A percentile compares a stretch with the other conserved stretches of the same genome.
Evolutionary conservation across 1,140 invertebrate genomes (phyloP).

Genomic region (Halotydeus destructor): DNA sequence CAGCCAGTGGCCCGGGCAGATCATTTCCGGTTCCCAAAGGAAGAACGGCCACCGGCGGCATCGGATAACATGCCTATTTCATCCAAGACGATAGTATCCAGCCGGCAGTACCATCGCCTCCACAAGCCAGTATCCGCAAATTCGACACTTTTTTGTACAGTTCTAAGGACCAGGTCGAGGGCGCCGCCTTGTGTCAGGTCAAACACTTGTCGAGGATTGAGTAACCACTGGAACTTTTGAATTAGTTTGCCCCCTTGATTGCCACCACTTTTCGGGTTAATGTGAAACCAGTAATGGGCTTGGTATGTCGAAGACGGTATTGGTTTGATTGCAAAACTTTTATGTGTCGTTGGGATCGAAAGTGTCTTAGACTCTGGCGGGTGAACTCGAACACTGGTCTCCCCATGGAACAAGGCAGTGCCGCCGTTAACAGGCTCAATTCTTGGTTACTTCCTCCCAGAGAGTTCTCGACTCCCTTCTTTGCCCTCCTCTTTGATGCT

Average conservation of each 20-base stretch:
- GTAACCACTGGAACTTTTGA: conserved; percentile 40
- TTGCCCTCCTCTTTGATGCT: conserved; percentile 44
- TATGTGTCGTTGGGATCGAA: no score
- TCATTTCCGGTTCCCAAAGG: conserved; percentile 95
- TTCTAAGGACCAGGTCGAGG: conserved; percentile 51
- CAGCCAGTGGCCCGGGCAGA: conserved; percentile 80
- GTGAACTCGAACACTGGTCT: no score
- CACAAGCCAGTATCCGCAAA: conserved; percentile 35
- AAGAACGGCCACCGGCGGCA: conserved; percentile 73
- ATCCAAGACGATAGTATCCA: conserved; percentile 66
- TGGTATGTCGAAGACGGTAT: conserved; percentile 64
- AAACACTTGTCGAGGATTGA: conserved; percentile 53
- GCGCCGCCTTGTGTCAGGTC: conserved; percentile 82
- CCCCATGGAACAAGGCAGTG: no score
- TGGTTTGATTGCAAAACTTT: conserved; percentile 57
- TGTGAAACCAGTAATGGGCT: conserved; percentile 73
- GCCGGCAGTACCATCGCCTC: conserved; percentile 41
- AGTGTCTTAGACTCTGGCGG: no score
- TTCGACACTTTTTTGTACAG: conserved; percentile 38
- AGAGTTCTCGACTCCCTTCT: conserved; percentile 21
- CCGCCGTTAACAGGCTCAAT: no score
- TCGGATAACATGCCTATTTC: conserved; percentile 51
- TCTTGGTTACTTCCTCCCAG: no score
- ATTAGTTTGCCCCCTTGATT: conserved; percentile 40
- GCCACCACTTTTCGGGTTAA: conserved; percentile 41